Base-by-base conservation (phyloP, 2,888 invertebrate genomes). In the Caenorhabditis becei region DNA sequence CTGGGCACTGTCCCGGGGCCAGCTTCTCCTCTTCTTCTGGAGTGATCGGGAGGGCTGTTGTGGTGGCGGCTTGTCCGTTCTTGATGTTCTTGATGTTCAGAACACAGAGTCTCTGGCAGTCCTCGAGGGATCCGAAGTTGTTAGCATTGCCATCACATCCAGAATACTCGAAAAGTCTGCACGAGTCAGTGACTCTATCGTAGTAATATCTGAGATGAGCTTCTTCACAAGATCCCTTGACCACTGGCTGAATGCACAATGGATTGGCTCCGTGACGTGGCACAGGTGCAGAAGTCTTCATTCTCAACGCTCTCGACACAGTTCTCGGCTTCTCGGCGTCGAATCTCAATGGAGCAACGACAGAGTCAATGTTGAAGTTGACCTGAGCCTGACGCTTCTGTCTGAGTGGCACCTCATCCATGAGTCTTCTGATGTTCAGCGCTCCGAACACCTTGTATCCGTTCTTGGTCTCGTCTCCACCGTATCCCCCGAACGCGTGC, bases 141-240 rank as follows among this genome's bases (percentile, higher is more conserved):
- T 91, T 91, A 35, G 86, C 84, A 67, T 91, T 91, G 70, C 91
- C 91, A 35, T 87, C 85, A 66, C 90, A 91, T 49, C 90, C 80
- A 32, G 88, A 86, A 79, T 89, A 91, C 80, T 91, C 89, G 86
- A 91, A 91, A 23, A 88, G 84, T 51, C 91, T 82, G 74, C 91
- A 91, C 1, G 86, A 83, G 70, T 91, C 90, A 32, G 82, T 75
- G 18, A 82, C 61, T 66, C 88, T 85, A 62, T 90, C 89, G 71
- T 89, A 90, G 83, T 88, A 90, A 71, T 88, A 91, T 67, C 87
- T 83, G 14, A 88, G 84, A 62, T 89, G 88, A 32, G 87, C 86
- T 28, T 87, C 89, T n/a, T 82, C 49, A 74, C 90, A 90, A 26
- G 80, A 80, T 72, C 90, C 90, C 35, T 84, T 83, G 28, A 85